These are phyloP conservation scores for Drosophila setifemur DNA, from an alignment of 1,140 invertebrate genomes.

Conservation along the genomic window DNA sequence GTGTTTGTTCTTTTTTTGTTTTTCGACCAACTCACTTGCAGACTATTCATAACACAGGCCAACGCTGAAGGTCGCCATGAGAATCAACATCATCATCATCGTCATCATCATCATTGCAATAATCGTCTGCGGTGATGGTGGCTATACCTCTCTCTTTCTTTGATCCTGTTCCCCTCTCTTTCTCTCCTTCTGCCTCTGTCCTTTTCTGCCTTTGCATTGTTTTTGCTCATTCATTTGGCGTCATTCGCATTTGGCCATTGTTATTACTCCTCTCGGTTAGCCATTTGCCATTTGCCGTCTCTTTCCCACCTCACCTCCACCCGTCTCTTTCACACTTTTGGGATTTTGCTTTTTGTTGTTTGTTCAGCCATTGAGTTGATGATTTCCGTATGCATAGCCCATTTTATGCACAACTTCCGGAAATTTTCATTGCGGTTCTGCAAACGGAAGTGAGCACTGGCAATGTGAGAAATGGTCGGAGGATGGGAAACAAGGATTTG, in stretches of 20 bases:
- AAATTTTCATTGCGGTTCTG: slow-evolving; percentile 80
- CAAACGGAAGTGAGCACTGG: slow-evolving; percentile 61
- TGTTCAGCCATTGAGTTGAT: slow-evolving; percentile 80
- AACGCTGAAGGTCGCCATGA: slow-evolving; percentile 42
- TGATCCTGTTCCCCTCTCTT: neutral
- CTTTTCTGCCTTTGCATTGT: slow-evolving; percentile 62
- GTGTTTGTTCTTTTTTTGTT: neutral
- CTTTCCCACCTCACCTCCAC: neutral
- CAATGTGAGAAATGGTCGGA: too few relatives aligned
- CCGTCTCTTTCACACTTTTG: neutral
- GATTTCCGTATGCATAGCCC: slow-evolving; percentile 81
- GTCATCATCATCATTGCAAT: slow-evolving; percentile 1
- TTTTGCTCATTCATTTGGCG: slow-evolving; percentile 73
- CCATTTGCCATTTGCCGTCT: slow-evolving; percentile 1
- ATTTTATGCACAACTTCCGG: slow-evolving; percentile 81
- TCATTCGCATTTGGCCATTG: slow-evolving; percentile 63
- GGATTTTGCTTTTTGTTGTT: slow-evolving; percentile 62
- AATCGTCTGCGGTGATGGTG: neutral
- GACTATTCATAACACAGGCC: slow-evolving; percentile 42
- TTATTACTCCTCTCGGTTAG: slow-evolving; percentile 35
- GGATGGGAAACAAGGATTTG: neutral
- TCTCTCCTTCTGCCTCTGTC: slow-evolving; percentile 3
- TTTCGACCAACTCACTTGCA: slow-evolving; percentile 19
- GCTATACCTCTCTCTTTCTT: neutral
- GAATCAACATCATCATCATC: slow-evolving; percentile 17